These are phyloP conservation scores for Otocyon megalotis DNA, from an alignment of 2,113 vertebrate species.

Conservation along the genomic window DNA sequence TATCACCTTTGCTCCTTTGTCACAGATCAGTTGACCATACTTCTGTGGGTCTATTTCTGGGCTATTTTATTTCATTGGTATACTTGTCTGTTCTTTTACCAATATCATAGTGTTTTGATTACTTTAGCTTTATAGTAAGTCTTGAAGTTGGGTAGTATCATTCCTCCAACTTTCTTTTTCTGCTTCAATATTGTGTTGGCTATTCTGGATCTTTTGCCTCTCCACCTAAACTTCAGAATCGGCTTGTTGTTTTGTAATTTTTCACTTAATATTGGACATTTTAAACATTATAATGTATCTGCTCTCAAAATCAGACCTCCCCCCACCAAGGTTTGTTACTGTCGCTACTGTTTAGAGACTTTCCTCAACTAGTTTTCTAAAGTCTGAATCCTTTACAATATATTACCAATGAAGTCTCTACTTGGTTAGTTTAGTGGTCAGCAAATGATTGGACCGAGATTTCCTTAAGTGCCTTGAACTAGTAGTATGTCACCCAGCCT, in stretches of 20 bases:
- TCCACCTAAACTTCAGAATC: neutral
- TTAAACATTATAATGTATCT: neutral
- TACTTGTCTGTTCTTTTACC: neutral
- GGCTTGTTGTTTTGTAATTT: neutral
- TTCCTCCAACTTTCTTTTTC: neutral
- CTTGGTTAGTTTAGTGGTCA: neutral
- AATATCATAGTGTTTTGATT: neutral
- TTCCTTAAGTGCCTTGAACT: neutral
- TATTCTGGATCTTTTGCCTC: neutral
- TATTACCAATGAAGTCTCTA: neutral
- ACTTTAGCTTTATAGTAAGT: neutral
- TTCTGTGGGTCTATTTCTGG: neutral
- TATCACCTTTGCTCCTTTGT: neutral
- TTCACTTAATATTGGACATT: neutral
- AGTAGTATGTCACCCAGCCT: neutral
- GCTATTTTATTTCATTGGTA: neutral
- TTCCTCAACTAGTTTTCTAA: neutral
- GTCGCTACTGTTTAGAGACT: neutral
- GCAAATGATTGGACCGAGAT: neutral
- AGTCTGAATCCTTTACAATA: neutral
- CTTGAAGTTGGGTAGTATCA: neutral
- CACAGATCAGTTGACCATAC: neutral
- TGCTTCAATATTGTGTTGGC: neutral
- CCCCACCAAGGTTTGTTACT: neutral
- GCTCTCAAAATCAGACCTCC: neutral